A percentile compares a stretch with the other conserved stretches of the same genome.
Conservation (phyloP, 2,888 invertebrate genomes). For the Petrolisthes cinctipes region DNA sequence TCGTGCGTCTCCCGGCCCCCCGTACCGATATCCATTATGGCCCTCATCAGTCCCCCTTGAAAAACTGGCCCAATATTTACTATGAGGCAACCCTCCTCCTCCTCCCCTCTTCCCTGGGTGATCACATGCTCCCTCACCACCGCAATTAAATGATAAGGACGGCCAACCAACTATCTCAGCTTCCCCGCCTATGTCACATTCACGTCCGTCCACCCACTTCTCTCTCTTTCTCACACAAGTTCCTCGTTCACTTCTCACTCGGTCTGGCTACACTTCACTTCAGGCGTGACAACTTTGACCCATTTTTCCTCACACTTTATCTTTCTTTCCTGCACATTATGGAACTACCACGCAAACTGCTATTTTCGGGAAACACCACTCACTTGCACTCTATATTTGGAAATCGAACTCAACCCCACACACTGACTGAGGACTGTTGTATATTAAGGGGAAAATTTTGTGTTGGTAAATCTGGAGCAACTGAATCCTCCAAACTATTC, state of each 20-base stretch:
- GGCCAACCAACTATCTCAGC: not conserved
- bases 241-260: not conserved
- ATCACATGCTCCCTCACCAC: not conserved
- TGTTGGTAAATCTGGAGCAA: too few species aligned
- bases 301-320: not conserved
- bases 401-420: too few species aligned
- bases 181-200: too few species aligned
- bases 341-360: too few species aligned
- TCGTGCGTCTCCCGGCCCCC: not conserved
- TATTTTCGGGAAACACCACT: too few species aligned
- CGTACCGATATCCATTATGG: constrained; percentile 20
- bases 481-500: too few species aligned
- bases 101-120: too few species aligned
- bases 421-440: too few species aligned
- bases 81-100: constrained; percentile 26
- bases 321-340: not conserved
- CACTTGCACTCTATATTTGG: too few species aligned
- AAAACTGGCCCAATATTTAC: constrained; percentile 34
- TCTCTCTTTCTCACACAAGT: not conserved
- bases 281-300: not conserved
- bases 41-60: constrained; percentile 7
- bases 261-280: not conserved
- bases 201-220: not conserved
- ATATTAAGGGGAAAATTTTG: too few species aligned
- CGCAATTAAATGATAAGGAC: not conserved